Evolutionary conservation across 2,888 invertebrate genomes (phyloP).

Genomic region (Prosapia bicincta): DNA sequence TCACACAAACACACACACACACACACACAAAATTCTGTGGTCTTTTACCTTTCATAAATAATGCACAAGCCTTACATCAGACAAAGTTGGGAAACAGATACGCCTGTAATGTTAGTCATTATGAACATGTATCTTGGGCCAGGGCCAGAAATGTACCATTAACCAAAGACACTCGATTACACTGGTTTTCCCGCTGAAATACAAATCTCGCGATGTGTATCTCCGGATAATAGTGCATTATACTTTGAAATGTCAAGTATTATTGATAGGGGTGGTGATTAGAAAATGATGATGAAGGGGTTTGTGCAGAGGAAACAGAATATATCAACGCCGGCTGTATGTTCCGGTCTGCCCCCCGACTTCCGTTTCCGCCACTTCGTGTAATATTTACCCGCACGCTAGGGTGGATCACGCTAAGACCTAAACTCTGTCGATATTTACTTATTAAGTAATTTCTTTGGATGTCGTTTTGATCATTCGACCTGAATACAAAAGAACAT

Average conservation of each 20-base stretch:
- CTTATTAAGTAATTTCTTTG: not conserved
- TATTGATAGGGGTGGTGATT: constrained; percentile 24
- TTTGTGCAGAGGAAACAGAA: constrained; percentile 7
- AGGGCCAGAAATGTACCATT: not conserved
- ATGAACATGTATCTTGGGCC: too few species aligned
- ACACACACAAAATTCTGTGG: too few species aligned
- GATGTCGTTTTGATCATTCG: too few species aligned
- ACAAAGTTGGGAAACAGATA: too few species aligned
- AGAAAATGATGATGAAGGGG: constrained; percentile 24
- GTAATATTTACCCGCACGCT: not conserved
- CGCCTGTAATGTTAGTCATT: too few species aligned
- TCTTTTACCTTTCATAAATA: too few species aligned
- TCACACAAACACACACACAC: too few species aligned
- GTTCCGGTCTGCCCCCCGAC: constrained; percentile 23
- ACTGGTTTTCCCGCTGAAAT: not conserved
- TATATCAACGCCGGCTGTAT: constrained; percentile 22
- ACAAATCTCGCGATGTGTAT: not conserved
- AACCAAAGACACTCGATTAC: not conserved
- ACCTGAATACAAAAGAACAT: too few species aligned
- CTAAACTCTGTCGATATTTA: not conserved
- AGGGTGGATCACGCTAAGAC: not conserved
- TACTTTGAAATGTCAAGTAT: constrained; percentile 23
- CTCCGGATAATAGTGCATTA: constrained; percentile 14
- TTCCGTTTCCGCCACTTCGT: not conserved
- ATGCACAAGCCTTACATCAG: too few species aligned